phyloP scores from a whole-genome alignment of 2,113 vertebrate species.

The Neopipo cinnamomea region DNA sequence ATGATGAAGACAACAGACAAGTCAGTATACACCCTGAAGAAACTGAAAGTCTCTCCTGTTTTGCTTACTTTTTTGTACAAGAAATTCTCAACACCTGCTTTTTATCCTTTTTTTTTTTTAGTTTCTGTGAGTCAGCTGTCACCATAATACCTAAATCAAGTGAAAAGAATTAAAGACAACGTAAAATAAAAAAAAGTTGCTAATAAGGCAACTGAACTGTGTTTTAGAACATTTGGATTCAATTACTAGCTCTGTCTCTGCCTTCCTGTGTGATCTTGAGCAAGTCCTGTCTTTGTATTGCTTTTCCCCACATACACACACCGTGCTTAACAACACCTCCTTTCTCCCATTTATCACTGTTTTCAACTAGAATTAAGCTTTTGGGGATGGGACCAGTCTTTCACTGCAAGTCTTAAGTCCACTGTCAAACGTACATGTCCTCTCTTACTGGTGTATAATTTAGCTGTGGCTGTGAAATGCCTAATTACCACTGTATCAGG shows the following conservation, averaged over 20 bases:
- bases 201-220: background rate
- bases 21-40: background rate
- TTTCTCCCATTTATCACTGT: background rate
- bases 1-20: background rate
- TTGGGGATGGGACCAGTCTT: background rate
- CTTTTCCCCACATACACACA: background rate
- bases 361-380: background rate
- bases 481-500: background rate
- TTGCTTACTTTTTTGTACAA: background rate
- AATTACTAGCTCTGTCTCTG: background rate
- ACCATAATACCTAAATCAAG: background rate
- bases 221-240: background rate
- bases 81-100: background rate
- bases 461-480: background rate
- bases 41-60: background rate
- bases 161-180: background rate
- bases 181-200: background rate
- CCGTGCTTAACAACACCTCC: background rate
- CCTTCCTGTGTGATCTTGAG: background rate
- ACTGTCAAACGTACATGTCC: background rate
- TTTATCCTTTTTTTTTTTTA: background rate
- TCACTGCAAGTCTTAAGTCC: background rate
- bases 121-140: background rate
- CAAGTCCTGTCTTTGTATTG: background rate
- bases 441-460: background rate